A percentile compares a stretch with the other conserved stretches of the same genome.
These are phyloP conservation scores for Xenus cinereus DNA, from an alignment of 2,113 vertebrate species.

Conservation along the genomic window DNA sequence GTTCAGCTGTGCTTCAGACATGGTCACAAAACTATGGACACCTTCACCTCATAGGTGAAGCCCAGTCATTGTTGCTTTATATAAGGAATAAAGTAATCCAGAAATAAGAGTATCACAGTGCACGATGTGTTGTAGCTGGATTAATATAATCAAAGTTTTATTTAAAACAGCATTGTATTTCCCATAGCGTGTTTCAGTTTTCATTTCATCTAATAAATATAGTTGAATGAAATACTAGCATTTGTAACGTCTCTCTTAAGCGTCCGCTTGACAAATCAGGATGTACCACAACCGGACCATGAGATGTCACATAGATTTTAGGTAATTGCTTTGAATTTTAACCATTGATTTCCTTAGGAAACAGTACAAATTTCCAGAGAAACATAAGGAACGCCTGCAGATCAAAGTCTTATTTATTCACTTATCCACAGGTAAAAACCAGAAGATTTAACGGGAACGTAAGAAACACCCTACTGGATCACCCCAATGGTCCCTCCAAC, in stretches of 20 bases:
- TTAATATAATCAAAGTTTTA: neutral
- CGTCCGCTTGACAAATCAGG: neutral
- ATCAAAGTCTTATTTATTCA: neutral
- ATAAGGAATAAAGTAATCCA: neutral
- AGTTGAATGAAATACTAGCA: neutral
- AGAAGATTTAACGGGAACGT: neutral
- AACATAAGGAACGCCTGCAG: neutral
- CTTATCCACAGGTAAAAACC: neutral
- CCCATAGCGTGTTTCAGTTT: neutral
- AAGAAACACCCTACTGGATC: neutral
- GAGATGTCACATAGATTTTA: neutral
- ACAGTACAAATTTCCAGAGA: neutral
- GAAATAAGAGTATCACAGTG: neutral
- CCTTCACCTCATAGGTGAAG: neutral
- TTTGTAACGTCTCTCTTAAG: neutral
- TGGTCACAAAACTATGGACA: neutral
- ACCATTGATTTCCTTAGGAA: neutral
- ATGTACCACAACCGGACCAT: neutral
- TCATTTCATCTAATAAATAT: neutral
- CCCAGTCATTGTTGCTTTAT: neutral
- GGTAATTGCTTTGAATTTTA: neutral
- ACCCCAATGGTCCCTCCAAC: neutral
- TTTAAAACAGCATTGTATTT: neutral
- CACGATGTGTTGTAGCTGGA: neutral
- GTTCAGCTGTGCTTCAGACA: neutral